Evolutionary conservation across 2,888 invertebrate species (phyloP).

Genomic region (Drosophila birchii): DNA sequence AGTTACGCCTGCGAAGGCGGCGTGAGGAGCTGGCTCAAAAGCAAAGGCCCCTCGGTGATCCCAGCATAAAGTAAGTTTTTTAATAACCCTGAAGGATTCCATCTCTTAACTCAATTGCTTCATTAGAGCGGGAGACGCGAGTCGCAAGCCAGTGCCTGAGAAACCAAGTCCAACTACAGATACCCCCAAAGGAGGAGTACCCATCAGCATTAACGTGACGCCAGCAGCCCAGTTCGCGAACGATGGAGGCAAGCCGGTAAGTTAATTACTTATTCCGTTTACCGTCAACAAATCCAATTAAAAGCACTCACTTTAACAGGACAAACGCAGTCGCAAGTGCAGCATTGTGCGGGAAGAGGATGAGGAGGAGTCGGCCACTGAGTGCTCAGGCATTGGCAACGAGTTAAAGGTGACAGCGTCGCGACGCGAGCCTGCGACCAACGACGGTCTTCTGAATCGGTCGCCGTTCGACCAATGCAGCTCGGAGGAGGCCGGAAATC

Average conservation of each 20-base stretch:
- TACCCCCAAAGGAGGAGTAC: slow-evolving; percentile 75
- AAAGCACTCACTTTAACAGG: slow-evolving; percentile 54
- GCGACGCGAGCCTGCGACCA: slow-evolving; percentile 89
- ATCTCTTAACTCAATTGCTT: not conserved
- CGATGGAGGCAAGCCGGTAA: slow-evolving; percentile 75
- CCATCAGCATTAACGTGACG: slow-evolving; percentile 81
- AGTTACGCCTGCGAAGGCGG: slow-evolving; percentile 93
- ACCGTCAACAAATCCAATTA: slow-evolving; percentile 22
- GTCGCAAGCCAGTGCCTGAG: slow-evolving; percentile 57
- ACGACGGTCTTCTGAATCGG: slow-evolving; percentile 91
- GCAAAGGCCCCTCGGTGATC: slow-evolving; percentile 71
- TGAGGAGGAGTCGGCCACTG: slow-evolving; percentile 91
- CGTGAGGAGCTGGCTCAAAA: slow-evolving; percentile 88
- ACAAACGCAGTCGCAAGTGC: slow-evolving; percentile 91
- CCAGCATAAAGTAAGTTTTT: slow-evolving; percentile 65
- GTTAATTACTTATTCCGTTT: slow-evolving; percentile 15
- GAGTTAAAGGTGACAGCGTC: slow-evolving; percentile 86
- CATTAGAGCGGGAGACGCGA: slow-evolving; percentile 21
- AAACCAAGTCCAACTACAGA: slow-evolving; percentile 71
- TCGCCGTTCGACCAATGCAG: slow-evolving; percentile 87
- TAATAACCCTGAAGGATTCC: not conserved
- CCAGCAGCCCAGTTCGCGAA: slow-evolving; percentile 68
- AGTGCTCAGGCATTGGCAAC: slow-evolving; percentile 86
- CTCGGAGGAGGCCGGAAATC: slow-evolving; percentile 42
- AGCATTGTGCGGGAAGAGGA: slow-evolving; percentile 97